Conservation (phyloP, 2,888 invertebrate genomes). For the Augiades crinisus region DNA sequence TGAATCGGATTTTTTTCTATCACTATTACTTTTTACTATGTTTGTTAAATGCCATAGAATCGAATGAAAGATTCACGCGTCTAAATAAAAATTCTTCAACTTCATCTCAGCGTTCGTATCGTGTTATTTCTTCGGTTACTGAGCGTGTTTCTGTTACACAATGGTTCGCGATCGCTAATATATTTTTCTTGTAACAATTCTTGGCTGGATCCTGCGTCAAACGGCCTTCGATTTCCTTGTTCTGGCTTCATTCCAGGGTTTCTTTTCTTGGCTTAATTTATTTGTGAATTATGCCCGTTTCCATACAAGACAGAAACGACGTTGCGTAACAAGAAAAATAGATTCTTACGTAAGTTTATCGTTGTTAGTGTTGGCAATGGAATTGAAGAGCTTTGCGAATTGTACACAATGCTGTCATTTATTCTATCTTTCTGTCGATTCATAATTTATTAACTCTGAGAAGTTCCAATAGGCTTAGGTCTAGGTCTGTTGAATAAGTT, state of each 20-base stretch:
- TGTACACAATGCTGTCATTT: background rate
- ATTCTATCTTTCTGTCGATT: background rate
- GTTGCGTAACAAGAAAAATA: constrained; percentile 48
- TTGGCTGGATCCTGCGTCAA: constrained; percentile 45
- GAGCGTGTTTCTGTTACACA: constrained; percentile 3
- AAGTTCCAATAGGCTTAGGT: too few relatives aligned
- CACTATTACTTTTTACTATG: too few relatives aligned
- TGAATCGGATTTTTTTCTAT: too few relatives aligned
- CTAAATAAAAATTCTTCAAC: background rate
- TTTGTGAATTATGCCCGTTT: constrained; percentile 53
- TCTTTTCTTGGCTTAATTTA: constrained; percentile 61
- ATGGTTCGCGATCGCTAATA: constrained; percentile 17
- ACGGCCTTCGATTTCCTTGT: constrained; percentile 59
- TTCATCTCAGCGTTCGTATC: background rate
- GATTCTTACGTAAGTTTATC: constrained; percentile 30
- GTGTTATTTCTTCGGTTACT: background rate
- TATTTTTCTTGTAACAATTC: constrained; percentile 29
- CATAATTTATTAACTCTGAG: background rate
- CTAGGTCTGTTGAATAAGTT: too few relatives aligned
- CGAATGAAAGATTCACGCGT: too few relatives aligned
- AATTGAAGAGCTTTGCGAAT: background rate
- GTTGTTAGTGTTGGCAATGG: constrained; percentile 20
- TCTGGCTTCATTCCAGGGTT: constrained; percentile 69
- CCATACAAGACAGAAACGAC: constrained; percentile 30
- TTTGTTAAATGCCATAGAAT: too few relatives aligned